phyloP scores from a whole-genome alignment of 2,888 invertebrate species.

The Clunio marinus region DNA sequence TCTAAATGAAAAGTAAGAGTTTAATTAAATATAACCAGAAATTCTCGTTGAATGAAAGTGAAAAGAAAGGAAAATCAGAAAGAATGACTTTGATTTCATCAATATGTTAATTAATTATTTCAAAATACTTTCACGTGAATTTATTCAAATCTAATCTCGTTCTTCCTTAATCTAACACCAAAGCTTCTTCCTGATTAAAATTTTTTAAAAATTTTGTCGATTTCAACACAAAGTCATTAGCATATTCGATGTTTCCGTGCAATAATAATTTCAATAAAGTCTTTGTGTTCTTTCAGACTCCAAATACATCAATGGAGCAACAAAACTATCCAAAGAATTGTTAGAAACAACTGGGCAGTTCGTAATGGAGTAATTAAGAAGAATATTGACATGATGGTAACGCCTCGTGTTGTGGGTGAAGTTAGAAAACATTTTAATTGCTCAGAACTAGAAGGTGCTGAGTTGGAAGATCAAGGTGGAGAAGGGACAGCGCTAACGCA shows the following conservation, averaged over 20 bases:
- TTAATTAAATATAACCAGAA: not conserved
- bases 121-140: not conserved
- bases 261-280: not conserved
- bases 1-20: conserved; percentile 75
- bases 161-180: too few relatives aligned
- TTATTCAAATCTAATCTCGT: too few relatives aligned
- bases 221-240: not conserved
- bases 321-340: conserved; percentile 73
- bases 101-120: too few relatives aligned
- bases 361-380: conserved; percentile 69
- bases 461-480: conserved; percentile 96
- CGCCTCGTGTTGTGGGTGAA: conserved; percentile 83
- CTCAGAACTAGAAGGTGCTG: conserved; percentile 84
- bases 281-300: conserved; percentile 54
- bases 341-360: conserved; percentile 70
- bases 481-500: conserved; percentile 96
- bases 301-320: conserved; percentile 95
- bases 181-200: too few relatives aligned
- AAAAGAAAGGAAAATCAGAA: not conserved
- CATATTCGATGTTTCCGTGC: not conserved
- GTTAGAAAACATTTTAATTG: conserved; percentile 85
- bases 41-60: conserved; percentile 3
- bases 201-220: too few relatives aligned
- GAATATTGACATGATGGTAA: conserved; percentile 81
- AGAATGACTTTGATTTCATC: too few relatives aligned